Evolutionary conservation across 2,797 vertebrate genomes (phyloP).

Genomic region (Anguilla pacifica): DNA sequence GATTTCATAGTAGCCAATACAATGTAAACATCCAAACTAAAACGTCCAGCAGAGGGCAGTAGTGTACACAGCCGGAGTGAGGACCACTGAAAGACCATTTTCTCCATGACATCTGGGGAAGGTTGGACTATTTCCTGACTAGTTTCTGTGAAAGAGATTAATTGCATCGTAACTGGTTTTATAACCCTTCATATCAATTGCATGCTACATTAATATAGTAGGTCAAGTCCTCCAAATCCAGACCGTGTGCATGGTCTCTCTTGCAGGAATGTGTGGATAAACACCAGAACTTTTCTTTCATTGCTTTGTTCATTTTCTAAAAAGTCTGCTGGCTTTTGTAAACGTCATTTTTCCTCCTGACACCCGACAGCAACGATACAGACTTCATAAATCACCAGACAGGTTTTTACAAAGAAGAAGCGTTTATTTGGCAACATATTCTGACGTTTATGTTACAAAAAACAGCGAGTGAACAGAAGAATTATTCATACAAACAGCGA

Average conservation of each 20-base stretch:
- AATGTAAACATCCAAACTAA: background rate
- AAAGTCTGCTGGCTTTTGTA: background rate
- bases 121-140: background rate
- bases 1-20: background rate
- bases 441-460: constrained; percentile 40
- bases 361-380: background rate
- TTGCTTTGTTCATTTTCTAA: background rate
- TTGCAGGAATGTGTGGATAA: background rate
- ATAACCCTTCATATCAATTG: background rate
- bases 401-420: constrained; percentile 58
- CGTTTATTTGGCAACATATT: constrained; percentile 71
- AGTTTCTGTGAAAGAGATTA: background rate
- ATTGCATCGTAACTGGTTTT: background rate
- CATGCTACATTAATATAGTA: background rate
- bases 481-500: constrained; percentile 52
- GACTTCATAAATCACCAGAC: background rate
- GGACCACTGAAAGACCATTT: background rate
- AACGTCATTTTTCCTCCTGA: too few species aligned
- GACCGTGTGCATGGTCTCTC: background rate
- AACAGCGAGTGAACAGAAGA: constrained; percentile 40
- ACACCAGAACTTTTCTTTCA: background rate
- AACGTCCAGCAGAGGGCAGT: background rate
- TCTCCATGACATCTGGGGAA: background rate
- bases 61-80: background rate
- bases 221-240: background rate